These are phyloP conservation scores for Rhodinocichla rosea DNA, from an alignment of 2,113 vertebrate species.

Conservation along the genomic window DNA sequence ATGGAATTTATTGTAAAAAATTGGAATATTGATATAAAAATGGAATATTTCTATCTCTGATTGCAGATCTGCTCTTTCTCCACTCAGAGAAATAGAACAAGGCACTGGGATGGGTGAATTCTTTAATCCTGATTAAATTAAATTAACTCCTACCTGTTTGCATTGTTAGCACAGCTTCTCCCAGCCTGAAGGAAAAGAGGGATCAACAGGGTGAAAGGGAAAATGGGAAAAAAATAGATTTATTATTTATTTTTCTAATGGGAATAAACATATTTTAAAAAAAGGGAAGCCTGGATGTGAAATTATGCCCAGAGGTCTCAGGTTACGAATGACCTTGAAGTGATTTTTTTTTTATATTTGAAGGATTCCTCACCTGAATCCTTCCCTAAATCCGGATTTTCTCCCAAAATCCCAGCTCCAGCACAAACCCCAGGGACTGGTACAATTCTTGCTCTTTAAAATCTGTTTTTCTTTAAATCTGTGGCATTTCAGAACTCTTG, in stretches of 20 bases:
- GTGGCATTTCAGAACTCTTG: not conserved
- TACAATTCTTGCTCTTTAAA: not conserved
- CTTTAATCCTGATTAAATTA: not conserved
- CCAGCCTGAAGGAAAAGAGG: not conserved
- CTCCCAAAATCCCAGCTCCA: not conserved
- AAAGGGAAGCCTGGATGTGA: not conserved
- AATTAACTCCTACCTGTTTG: not conserved
- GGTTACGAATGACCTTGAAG: not conserved
- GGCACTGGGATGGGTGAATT: not conserved
- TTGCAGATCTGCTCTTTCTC: not conserved
- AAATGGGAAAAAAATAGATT: not conserved
- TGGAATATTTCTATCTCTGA: not conserved
- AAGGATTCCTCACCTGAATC: not conserved
- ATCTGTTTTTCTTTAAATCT: not conserved
- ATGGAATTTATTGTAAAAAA: not conserved
- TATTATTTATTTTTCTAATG: not conserved
- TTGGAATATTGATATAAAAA: accelerated
- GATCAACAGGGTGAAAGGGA: not conserved
- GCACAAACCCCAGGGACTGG: not conserved
- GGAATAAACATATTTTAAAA: not conserved
- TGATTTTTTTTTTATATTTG: not conserved
- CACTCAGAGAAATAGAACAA: not conserved
- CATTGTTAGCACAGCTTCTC: not conserved
- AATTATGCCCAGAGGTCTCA: not conserved
- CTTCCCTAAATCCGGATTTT: not conserved